Conservation (phyloP, 2,888 invertebrate species). For the Cephus rjabovi region DNA sequence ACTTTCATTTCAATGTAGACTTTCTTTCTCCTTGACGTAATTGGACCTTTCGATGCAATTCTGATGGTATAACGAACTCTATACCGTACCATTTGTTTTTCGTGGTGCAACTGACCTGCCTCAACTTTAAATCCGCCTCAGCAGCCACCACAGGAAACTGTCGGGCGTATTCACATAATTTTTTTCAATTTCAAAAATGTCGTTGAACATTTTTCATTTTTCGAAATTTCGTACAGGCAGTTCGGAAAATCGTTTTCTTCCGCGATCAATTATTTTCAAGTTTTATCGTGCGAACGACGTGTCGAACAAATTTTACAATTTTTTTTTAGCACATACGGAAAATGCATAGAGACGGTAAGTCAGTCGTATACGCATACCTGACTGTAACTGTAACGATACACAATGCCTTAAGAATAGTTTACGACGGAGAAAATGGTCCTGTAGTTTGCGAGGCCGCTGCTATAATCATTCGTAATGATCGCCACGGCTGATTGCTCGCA, state of each 20-base stretch:
- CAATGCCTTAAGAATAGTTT: constrained; percentile 33
- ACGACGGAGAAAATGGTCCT: constrained; percentile 26
- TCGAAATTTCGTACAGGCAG: neutral
- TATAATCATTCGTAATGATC: constrained; percentile 27
- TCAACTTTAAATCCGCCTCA: constrained; percentile 35
- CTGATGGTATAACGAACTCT: constrained; percentile 44
- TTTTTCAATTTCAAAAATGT: neutral
- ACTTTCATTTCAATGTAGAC: neutral
- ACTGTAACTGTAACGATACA: constrained; percentile 28
- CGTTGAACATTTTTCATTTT: neutral
- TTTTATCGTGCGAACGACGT: neutral
- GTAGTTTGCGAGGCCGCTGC: constrained; percentile 13
- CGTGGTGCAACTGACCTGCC: constrained; percentile 56
- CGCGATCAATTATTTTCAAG: neutral
- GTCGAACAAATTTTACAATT: neutral
- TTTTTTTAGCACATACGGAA: neutral
- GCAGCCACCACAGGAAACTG: constrained; percentile 3
- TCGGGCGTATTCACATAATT: neutral
- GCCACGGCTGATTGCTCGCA: constrained; percentile 30
- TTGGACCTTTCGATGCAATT: constrained; percentile 42
- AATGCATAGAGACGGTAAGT: neutral
- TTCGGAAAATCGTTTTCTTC: neutral
- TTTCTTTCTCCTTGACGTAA: constrained; percentile 36
- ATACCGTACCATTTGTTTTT: constrained; percentile 47
- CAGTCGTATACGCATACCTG: constrained; percentile 16